phyloP scores from a whole-genome alignment of 2,888 invertebrate species.

The Teleiodes luculella region DNA sequence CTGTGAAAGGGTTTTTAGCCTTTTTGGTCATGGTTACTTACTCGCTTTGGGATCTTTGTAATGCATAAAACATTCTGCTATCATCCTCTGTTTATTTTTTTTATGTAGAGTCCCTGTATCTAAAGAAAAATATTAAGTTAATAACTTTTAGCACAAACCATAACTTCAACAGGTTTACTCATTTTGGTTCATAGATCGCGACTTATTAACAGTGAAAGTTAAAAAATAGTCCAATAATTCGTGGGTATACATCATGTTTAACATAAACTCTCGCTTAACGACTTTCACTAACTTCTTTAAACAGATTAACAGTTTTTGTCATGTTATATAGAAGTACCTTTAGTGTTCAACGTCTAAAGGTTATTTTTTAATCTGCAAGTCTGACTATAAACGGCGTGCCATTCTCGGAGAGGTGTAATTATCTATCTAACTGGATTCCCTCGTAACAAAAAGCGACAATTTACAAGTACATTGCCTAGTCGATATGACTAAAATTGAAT shows the following conservation, averaged over 20 bases:
- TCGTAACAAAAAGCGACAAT: too few species aligned
- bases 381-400: conserved; percentile 10
- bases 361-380: background rate
- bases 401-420: conserved; percentile 12
- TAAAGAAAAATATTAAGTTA: background rate
- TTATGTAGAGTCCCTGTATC: background rate
- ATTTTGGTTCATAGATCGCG: background rate
- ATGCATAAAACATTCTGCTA: background rate
- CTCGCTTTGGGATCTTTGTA: background rate
- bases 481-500: too few species aligned
- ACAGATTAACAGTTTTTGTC: background rate
- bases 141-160: background rate
- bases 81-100: background rate
- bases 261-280: conserved; percentile 11
- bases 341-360: background rate
- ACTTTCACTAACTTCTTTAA: conserved; percentile 13
- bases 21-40: background rate
- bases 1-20: background rate
- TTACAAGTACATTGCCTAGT: too few species aligned
- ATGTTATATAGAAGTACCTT: background rate
- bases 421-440: conserved; percentile 18
- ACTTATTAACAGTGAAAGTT: conserved; percentile 15
- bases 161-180: background rate
- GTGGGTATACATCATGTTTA: conserved; percentile 2
- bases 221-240: conserved; percentile 3